These are phyloP conservation scores for Mycetomoellerius zeteki DNA, from an alignment of 1,140 invertebrate genomes.

Conservation along the genomic window DNA sequence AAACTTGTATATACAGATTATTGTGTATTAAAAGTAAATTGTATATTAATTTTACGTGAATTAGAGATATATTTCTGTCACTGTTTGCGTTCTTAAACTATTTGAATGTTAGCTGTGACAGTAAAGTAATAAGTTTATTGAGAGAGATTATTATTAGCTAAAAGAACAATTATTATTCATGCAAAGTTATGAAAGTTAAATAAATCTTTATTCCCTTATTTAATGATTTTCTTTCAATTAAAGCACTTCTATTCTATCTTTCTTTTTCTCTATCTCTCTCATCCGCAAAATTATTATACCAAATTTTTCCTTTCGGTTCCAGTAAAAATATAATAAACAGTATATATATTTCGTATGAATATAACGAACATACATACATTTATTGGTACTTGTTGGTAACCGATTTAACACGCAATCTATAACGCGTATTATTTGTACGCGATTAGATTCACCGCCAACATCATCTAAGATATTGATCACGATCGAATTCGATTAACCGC, in stretches of 20 bases:
- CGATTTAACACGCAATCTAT: not conserved
- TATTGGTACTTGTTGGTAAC: no score
- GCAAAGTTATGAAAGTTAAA: not conserved
- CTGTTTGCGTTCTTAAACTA: not conserved
- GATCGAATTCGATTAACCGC: constrained; percentile 55
- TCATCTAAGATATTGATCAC: constrained; percentile 31
- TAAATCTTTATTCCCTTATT: not conserved
- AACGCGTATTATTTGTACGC: not conserved
- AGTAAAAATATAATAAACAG: not conserved
- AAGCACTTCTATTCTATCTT: not conserved
- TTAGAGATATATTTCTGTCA: not conserved
- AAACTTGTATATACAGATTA: not conserved
- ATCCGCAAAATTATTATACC: not conserved
- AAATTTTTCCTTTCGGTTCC: not conserved
- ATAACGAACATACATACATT: no score
- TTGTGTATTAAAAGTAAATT: not conserved
- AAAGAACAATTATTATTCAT: constrained; percentile 11
- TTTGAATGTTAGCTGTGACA: not conserved
- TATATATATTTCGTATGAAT: no score
- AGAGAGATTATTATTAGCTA: not conserved
- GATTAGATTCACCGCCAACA: constrained; percentile 1
- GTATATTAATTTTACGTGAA: not conserved
- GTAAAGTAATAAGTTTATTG: not conserved
- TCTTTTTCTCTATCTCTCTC: not conserved
- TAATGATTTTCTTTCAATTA: not conserved